phyloP scores from a whole-genome alignment of 2,888 invertebrate species.

The Corythucha ciliata region DNA sequence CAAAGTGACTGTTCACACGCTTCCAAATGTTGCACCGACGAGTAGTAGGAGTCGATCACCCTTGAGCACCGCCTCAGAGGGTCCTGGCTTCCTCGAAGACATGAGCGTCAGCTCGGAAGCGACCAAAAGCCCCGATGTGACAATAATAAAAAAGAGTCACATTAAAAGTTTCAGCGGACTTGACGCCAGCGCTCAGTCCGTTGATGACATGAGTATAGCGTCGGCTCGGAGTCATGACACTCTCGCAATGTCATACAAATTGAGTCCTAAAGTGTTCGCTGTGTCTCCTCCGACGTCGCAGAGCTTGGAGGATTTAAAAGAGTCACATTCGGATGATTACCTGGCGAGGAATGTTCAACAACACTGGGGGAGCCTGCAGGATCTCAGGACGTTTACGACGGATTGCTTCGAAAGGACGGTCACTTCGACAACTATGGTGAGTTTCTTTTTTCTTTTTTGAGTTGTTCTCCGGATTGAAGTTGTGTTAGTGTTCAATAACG shows the following conservation, averaged over 20 bases:
- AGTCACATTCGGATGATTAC: slow-evolving; percentile 34
- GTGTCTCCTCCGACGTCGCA: slow-evolving; percentile 40
- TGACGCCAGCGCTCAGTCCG: slow-evolving; percentile 43
- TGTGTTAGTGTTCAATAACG: too few relatives aligned
- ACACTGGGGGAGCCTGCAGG: slow-evolving; percentile 57
- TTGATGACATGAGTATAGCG: slow-evolving; percentile 49
- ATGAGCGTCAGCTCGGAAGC: slow-evolving; percentile 37
- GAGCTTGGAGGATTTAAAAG: slow-evolving; percentile 43
- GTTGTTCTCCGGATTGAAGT: too few relatives aligned
- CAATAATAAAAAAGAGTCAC: slow-evolving; percentile 23
- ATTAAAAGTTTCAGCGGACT: slow-evolving; percentile 33
- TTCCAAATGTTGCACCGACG: slow-evolving; percentile 26
- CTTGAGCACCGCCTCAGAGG: slow-evolving; percentile 36
- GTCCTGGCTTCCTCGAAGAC: slow-evolving; percentile 34
- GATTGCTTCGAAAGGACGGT: slow-evolving; percentile 33
- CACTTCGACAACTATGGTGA: slow-evolving; percentile 36
- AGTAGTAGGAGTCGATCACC: slow-evolving; percentile 36
- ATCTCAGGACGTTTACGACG: slow-evolving; percentile 45
- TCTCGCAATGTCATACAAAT: slow-evolving; percentile 43
- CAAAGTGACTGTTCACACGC: slow-evolving; percentile 34
- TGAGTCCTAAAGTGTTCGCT: slow-evolving; percentile 59
- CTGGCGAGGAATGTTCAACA: slow-evolving; percentile 33
- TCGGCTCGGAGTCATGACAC: slow-evolving; percentile 51
- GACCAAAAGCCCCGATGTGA: slow-evolving; percentile 42
- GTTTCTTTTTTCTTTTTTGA: slow-evolving; percentile 36